Evolutionary conservation across 1,140 invertebrate genomes (phyloP).

Genomic region (Drosophila watanabei): DNA sequence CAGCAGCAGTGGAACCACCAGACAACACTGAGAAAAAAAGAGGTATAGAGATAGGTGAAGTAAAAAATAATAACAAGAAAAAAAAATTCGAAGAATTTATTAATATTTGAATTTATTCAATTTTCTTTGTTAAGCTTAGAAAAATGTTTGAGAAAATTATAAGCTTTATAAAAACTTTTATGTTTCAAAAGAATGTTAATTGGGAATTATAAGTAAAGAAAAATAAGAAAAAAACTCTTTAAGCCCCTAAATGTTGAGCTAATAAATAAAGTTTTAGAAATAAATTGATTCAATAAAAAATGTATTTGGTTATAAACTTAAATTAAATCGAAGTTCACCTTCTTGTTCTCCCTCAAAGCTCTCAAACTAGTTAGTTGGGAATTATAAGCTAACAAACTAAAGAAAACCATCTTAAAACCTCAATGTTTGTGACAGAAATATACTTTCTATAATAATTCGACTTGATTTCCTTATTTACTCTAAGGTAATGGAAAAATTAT

Average conservation of each 20-base stretch:
- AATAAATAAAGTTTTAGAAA: not conserved
- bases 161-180: too few species aligned
- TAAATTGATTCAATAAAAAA: too few species aligned
- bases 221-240: not conserved
- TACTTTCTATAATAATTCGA: too few species aligned
- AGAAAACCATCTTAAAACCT: too few species aligned
- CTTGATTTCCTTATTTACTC: too few species aligned
- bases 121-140: too few species aligned
- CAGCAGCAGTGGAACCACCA: conserved; percentile 29
- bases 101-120: too few species aligned
- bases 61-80: not conserved
- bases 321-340: not conserved
- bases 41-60: not conserved
- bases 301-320: too few species aligned
- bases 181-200: not conserved
- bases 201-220: not conserved
- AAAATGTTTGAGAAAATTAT: too few species aligned
- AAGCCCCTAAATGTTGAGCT: not conserved
- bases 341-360: not conserved
- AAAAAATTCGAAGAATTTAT: too few species aligned
- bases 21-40: not conserved
- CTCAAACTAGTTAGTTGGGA: not conserved
- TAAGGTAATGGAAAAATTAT: too few species aligned
- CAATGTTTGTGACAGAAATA: too few species aligned
- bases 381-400: not conserved